Percentiles rank a stretch among this genome's conserved stretches.
Evolutionary conservation across 2,888 invertebrate genomes (phyloP).

Genomic region (Scaptomyza parva): DNA sequence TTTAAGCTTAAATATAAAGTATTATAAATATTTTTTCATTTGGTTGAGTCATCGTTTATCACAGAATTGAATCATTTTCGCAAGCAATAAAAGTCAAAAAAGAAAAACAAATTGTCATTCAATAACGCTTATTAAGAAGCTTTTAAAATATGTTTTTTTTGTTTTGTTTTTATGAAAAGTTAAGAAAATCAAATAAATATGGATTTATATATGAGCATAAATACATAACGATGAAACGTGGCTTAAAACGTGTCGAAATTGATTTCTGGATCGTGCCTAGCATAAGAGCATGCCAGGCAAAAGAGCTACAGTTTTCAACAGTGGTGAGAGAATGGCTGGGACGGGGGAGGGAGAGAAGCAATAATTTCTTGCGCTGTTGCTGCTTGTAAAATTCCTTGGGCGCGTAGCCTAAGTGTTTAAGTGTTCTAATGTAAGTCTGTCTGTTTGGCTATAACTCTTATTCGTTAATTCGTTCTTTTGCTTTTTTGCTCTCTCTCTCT

Average conservation of each 20-base stretch:
- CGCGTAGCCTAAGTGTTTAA: constrained; percentile 69
- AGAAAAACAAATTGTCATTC: background rate
- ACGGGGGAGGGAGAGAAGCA: background rate
- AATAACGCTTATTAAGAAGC: constrained; percentile 9
- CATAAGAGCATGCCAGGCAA: constrained; percentile 26
- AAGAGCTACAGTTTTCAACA: constrained; percentile 25
- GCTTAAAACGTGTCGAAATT: constrained; percentile 56
- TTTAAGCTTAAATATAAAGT: background rate
- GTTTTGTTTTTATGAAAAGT: constrained; percentile 13
- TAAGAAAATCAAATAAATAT: constrained; percentile 24
- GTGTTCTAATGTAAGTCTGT: constrained; percentile 74
- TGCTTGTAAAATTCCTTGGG: constrained; percentile 42
- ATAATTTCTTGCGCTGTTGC: constrained; percentile 19
- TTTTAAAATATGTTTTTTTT: constrained; percentile 1
- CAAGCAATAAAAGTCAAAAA: background rate
- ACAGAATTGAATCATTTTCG: background rate
- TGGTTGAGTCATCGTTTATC: background rate
- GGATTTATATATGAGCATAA: constrained; percentile 22
- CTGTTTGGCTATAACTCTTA: constrained; percentile 32
- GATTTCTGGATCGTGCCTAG: constrained; percentile 56
- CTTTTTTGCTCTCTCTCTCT: constrained; percentile 7
- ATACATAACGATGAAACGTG: constrained; percentile 14
- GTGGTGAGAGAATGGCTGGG: background rate
- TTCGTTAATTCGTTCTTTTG: constrained; percentile 9
- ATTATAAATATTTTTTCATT: background rate